These are phyloP conservation scores for Empidonax traillii DNA, from an alignment of 2,113 vertebrate genomes.

Conservation along the genomic window DNA sequence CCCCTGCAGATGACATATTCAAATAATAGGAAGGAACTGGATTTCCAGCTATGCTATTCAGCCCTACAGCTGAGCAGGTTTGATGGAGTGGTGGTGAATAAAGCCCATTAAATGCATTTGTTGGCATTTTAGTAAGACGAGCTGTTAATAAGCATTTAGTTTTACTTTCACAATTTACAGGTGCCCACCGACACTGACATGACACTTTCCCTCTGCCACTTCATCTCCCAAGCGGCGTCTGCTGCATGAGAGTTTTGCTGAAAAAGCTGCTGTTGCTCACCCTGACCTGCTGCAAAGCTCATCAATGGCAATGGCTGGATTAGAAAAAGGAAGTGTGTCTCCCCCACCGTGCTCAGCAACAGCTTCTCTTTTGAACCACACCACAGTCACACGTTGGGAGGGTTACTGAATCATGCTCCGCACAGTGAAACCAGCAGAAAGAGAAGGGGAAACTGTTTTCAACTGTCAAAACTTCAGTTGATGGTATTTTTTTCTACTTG, in stretches of 20 bases:
- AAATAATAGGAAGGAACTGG: neutral
- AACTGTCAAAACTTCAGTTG: neutral
- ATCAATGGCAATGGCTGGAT: neutral
- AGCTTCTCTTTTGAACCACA: neutral
- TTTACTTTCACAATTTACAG: neutral
- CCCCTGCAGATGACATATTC: neutral
- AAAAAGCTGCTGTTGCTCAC: fast-evolving
- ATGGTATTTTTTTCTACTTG: neutral
- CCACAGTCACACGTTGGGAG: neutral
- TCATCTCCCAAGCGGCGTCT: neutral
- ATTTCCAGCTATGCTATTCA: neutral
- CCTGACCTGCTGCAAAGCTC: neutral
- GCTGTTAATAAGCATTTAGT: neutral
- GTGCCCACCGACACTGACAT: fast-evolving
- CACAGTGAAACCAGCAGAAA: neutral
- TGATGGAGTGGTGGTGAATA: neutral
- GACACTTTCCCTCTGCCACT: neutral
- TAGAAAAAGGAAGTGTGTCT: neutral
- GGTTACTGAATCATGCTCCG: neutral
- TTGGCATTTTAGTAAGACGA: neutral
- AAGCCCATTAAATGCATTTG: neutral
- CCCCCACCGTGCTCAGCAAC: neutral
- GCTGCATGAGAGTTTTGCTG: neutral
- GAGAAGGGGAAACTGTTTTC: neutral
- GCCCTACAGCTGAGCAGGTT: neutral